Evolutionary conservation across 1,140 invertebrate genomes (phyloP), one percentile per base, ranked within the genome.

Genomic region (Zaprionus camerounensis): DNA sequence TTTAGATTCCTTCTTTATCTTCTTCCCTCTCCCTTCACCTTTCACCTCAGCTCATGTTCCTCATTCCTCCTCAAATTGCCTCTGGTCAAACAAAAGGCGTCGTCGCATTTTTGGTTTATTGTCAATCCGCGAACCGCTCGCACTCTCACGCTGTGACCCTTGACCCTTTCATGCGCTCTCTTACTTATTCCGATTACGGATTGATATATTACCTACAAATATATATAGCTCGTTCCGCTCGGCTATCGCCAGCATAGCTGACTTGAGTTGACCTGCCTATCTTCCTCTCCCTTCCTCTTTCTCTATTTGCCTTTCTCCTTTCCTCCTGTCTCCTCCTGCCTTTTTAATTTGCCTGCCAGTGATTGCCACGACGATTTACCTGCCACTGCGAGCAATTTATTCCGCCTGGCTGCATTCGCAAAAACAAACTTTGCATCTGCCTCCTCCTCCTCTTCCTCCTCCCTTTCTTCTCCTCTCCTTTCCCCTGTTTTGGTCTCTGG

Each of bases 341-440:
- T 68, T 75, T 88, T 88, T 88, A 88, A 88, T 88, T 88, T 88
- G 85, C 85, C 87, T 88, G 90, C 75, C 85, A 88, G 81, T 88
- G 84, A 87, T 87, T 87, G 83, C 71, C 81, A 86, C 77, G 83
- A 83, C 83, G 83, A 88, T 88, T 88, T 90, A 88, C 84, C 84
- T 88, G 82, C 71, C 55, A 75, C 76, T 90, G 85, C 81, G 80
- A 69, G 75, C 81, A 88, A 90, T 88, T 88, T 90, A 90, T 88
- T 88, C 85, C 79, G 56, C 75, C 64, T 78, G 78, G 82, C 81
- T 88, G 85, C 85, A 88, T 87, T 84, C 81, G 80, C 84, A 88
- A 87, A 86, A 86, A 81, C 78, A 82, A 87, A 82, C 79, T 90
- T 88, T 88, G 84, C 85, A 88, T 9, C 59, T 28, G 34, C 17